phyloP scores from a whole-genome alignment of 2,888 invertebrate genomes.

The Xestia ashworthii region DNA sequence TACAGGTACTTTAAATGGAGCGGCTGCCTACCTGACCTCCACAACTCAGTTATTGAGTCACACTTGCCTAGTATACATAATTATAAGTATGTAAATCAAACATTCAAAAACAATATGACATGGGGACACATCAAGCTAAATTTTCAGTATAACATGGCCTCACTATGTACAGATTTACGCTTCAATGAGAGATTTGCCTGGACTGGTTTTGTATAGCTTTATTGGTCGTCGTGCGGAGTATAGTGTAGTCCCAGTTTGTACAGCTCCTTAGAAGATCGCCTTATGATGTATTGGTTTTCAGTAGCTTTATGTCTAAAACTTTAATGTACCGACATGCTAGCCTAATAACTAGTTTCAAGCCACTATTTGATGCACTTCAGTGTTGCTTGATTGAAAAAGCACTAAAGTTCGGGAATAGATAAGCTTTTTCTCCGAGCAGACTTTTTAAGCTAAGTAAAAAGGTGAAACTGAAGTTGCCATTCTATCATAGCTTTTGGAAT shows the following conservation, averaged over 20 bases:
- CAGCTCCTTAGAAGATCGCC: constrained; percentile 35
- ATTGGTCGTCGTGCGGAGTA: not conserved
- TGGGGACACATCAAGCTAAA: too few relatives aligned
- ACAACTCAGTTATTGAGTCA: not conserved
- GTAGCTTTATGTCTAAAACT: constrained; percentile 44
- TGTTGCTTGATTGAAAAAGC: constrained; percentile 1
- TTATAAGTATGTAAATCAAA: too few relatives aligned
- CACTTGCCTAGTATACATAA: too few relatives aligned
- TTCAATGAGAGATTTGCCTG: too few relatives aligned
- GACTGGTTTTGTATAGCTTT: too few relatives aligned
- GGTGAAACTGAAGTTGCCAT: not conserved
- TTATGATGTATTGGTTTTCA: constrained; percentile 60
- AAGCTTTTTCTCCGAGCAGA: not conserved
- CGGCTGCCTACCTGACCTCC: too few relatives aligned
- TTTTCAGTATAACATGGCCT: too few relatives aligned
- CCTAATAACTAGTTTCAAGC: constrained; percentile 30
- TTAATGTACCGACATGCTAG: constrained; percentile 29
- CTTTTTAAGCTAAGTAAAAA: not conserved
- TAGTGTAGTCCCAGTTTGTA: constrained; percentile 7
- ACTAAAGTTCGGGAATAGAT: not conserved
- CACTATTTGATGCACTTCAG: not conserved
- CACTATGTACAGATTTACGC: too few relatives aligned
- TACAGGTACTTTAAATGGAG: too few relatives aligned
- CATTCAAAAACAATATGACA: not conserved
- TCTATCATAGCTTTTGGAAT: not conserved